Evolutionary conservation across 1,140 invertebrate genomes (phyloP), one percentile per base, ranked within the genome.

Genomic region (Cryptotermes secundus): DNA sequence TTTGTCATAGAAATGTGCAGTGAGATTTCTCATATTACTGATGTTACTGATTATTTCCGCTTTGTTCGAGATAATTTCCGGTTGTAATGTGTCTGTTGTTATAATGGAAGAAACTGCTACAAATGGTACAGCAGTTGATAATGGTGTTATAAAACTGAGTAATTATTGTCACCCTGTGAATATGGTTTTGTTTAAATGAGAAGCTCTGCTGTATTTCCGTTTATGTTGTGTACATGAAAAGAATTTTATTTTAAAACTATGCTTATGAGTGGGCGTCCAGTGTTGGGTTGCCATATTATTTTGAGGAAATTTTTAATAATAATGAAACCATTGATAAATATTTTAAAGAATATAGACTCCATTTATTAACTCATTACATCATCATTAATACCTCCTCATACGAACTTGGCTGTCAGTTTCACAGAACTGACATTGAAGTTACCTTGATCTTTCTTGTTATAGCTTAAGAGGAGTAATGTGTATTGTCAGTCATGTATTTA

Each of bases 101-200:
- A 83, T 83, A 49, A 83, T 83, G 83, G 83, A 83, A 36, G 59
- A 79, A 59, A 34, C 31, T 83, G 38, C 83, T 49, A 79, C 72
- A 53, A 83, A 83, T 83, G 72, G 83, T 65, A 53, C 34, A 2
- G 34, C 35, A 83, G 10, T 65, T 26, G 16, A 31, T 83, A 49
- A 31, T 83, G 49, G 2, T 35, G n/a, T 34, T 16, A 49, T 10
- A 22, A 31, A 34, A 14, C 14, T 38, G 35, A n/a, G 38, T 53
- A 7, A 53, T 45, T 82, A n/a, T 22, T 34, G 31, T 82, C 22
- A 9, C 12, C 1, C 34, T 35, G 34, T 34, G 4, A n/a, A 31
- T n/a, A 34, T 34, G n/a, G 6, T 31, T 82, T 26, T 26, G 45
- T 26, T 31, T 80, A 36, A 2, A 82, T 24, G 24, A 34, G 26